Base-by-base conservation (phyloP, 1,140 invertebrate genomes). In the Tribolium castaneum region DNA sequence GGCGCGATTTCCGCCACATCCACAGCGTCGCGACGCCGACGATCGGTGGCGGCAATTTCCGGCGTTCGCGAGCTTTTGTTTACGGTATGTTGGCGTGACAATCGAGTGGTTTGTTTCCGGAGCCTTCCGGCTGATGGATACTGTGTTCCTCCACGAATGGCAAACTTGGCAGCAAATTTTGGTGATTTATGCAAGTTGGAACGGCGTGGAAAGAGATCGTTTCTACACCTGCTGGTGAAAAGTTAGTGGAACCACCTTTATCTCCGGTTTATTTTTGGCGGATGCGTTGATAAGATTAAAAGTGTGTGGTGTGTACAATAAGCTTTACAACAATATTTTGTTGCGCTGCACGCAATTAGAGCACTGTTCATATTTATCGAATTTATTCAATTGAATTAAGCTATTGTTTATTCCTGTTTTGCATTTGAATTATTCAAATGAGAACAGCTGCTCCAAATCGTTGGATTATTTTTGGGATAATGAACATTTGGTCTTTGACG, bases 1-100 rank as follows among this genome's bases (percentile, higher is more conserved):
- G 62, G 70, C 79, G 78, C 80, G 78, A 79, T 78, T 74, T 79
- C 52, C 74, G 72, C 62, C 66, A 71, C 56, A 78, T 70, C 72
- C 75, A 25, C 14, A 14, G 70, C 76, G 66, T 77, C 77, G 70
- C 70, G 79, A 77, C 59, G 74, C 74, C 49, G 25, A 35, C 62
- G 16, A 25, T 13, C 51, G 25, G 45, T 75, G 70, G 59, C 4
- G 66, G 51, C 34, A 45, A 73, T 78, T 72, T 51, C 66, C 76
- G 76, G 66, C 70, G 50, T 30, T 7, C 51, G 39, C 52, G 52
- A 54, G 52, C 14, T 70, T 39, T 66, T 54, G 72, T 54, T 52
- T 56, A 56, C 72, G 34, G 6, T 7, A 50, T 30, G 34, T 16
- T 49, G 75, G 12, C 62, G 34, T 56, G 56, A 30, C 13, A 49